Percentiles rank a stretch among this genome's conserved stretches.
Conservation (phyloP, 2,797 vertebrate genomes). For the Antennarius maculatus region DNA sequence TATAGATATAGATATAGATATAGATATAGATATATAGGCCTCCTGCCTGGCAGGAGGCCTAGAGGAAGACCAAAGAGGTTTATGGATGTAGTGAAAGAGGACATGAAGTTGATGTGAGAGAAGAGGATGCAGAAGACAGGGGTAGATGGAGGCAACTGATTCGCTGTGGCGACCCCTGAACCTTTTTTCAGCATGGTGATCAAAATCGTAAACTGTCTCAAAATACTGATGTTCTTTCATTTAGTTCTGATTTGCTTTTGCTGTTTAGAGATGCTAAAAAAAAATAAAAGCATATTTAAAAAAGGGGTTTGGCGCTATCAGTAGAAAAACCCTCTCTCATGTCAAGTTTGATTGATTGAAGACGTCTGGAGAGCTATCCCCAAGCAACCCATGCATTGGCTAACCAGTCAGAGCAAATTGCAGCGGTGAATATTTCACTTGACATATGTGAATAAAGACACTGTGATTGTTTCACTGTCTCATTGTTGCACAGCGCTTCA, state of each 20-base stretch:
- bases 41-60: too few relatives aligned
- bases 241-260: slow-evolving; percentile 49
- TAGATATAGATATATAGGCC: too few relatives aligned
- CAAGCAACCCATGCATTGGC: slow-evolving; percentile 66
- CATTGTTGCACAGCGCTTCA: slow-evolving; percentile 52
- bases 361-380: slow-evolving; percentile 72
- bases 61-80: too few relatives aligned
- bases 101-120: too few relatives aligned
- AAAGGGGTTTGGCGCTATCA: slow-evolving; percentile 63
- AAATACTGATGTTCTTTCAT: slow-evolving; percentile 48
- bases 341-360: slow-evolving; percentile 75
- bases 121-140: too few relatives aligned
- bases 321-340: slow-evolving; percentile 58
- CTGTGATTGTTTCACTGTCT: slow-evolving; percentile 63
- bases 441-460: slow-evolving; percentile 74
- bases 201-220: slow-evolving; percentile 37
- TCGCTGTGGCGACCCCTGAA: too few relatives aligned
- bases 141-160: too few relatives aligned
- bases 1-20: too few relatives aligned
- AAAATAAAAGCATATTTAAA: slow-evolving; percentile 61
- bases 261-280: slow-evolving; percentile 51
- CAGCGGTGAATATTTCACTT: slow-evolving; percentile 72
- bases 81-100: too few relatives aligned
- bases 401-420: slow-evolving; percentile 76
- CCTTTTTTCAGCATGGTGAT: too few relatives aligned